A percentile compares a stretch with the other conserved stretches of the same genome.
Evolutionary conservation across 2,113 vertebrate genomes (phyloP).

Genomic region (Micromys minutus): DNA sequence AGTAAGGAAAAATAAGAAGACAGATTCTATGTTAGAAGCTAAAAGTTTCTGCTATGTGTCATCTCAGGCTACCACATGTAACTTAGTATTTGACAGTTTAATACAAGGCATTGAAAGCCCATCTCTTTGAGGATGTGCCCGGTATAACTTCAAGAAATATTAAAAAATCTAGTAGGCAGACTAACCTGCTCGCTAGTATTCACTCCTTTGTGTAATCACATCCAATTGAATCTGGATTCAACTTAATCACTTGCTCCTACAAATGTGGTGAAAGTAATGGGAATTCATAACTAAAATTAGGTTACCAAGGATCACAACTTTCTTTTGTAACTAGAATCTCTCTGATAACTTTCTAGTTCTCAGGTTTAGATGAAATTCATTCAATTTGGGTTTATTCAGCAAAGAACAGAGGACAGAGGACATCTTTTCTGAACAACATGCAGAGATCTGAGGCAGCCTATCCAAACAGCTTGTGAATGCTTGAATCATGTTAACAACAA

Average conservation of each 20-base stretch:
- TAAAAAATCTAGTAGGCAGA: not conserved
- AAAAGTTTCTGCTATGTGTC: not conserved
- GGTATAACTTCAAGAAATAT: not conserved
- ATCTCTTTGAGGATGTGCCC: not conserved
- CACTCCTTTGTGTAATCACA: not conserved
- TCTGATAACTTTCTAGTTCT: slow-evolving; percentile 14
- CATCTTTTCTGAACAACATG: not conserved
- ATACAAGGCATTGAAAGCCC: not conserved
- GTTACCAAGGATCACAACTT: not conserved
- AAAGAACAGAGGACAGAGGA: not conserved
- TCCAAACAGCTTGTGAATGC: not conserved
- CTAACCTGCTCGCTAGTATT: not conserved
- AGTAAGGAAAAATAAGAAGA: slow-evolving; percentile 34
- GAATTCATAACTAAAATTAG: not conserved
- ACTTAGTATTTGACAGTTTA: not conserved
- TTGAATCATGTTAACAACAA: not conserved
- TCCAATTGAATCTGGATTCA: not conserved
- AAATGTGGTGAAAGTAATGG: not conserved
- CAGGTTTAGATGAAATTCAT: not conserved
- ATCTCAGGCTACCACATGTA: not conserved
- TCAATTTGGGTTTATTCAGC: not conserved
- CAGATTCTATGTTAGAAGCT: not conserved
- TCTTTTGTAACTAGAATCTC: not conserved
- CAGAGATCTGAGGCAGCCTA: not conserved
- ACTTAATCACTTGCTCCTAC: slow-evolving; percentile 13